A percentile compares a stretch with the other conserved stretches of the same genome.
Conservation (phyloP, 37 sponge, comb jelly and placozoan species). For the Aphrocallistes beatrix region DNA sequence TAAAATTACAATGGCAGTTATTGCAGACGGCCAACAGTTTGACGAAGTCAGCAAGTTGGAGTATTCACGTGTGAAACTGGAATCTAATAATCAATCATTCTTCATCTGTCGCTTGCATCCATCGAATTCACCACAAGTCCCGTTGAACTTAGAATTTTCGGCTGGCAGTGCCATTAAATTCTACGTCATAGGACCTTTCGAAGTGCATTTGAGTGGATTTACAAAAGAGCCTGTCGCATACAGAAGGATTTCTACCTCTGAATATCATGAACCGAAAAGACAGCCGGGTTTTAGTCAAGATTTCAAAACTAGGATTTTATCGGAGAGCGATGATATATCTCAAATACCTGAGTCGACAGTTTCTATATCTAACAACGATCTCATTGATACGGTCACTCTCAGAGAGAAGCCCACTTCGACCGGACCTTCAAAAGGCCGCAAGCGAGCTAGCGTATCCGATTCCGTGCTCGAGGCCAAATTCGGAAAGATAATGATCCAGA, state of each 20-base stretch:
- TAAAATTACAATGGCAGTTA: background rate
- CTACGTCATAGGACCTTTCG: background rate
- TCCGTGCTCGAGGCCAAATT: background rate
- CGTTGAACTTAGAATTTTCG: background rate
- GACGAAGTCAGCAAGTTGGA: background rate
- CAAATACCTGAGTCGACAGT: background rate
- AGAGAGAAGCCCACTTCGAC: background rate
- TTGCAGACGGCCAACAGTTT: background rate
- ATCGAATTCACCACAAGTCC: background rate
- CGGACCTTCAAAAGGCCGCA: background rate
- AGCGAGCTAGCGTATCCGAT: background rate
- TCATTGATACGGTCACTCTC: background rate
- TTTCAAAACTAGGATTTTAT: background rate
- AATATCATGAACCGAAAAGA: background rate
- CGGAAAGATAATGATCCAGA: conserved; percentile 14
- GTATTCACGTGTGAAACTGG: background rate
- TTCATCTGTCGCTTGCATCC: background rate
- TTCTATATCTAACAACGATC: background rate
- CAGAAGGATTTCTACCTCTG: background rate
- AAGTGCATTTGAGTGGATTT: conserved; percentile 8
- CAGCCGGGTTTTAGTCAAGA: background rate
- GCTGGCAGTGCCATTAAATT: background rate
- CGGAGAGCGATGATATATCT: background rate
- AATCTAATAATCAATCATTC: background rate
- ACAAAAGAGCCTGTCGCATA: background rate